Evolutionary conservation across 2,888 invertebrate genomes (phyloP), one percentile per base, ranked within the genome.

Genomic region (Sericinus montela): DNA sequence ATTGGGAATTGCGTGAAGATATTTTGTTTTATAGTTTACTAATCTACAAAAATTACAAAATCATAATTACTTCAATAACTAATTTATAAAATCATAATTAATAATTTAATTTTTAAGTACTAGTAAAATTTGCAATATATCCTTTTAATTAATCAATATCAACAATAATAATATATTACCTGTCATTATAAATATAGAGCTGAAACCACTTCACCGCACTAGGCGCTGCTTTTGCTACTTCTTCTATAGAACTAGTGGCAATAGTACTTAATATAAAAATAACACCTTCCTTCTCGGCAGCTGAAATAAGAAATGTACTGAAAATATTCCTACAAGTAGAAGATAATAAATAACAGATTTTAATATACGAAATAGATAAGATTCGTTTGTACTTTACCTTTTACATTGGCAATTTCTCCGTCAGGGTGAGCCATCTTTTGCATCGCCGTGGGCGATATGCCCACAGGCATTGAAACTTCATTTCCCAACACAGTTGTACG

Each of bases 181-280:
- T 92, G 73, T 97, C 94, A 54, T 91, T 94, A 75, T 96, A 97
- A 58, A 98, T 94, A 72, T 98, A 98, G 0, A 98, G 90, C 78
- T 98, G 97, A 73, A 97, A 97, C 97, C 97, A 98, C 72, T 95
- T 95, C 13, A 92, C 84, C 0, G 92, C 93, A 10, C 91, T 75
- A 0, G 97, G 96, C 1, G 95, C 94, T 0, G 93, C 94, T 51
- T 88, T 73, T 0, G 96, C 94, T 1, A 98, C 93, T 72, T 97
- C 96, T 80, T 98, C 98, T 44, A 98, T 92, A 34, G 96, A 95
- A 59, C 93, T 93, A 0, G 97, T 98, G 0, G 97, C 90, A 53
- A 97, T 91, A 0, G 97, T 98, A 59, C 97, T 97, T 45, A 97
- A 81, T 15, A 93, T 96, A 71, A 92, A 97, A 54, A 97, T 90